phyloP scores from a whole-genome alignment of 2,888 invertebrate genomes.

The Pristionchus mayeri region DNA sequence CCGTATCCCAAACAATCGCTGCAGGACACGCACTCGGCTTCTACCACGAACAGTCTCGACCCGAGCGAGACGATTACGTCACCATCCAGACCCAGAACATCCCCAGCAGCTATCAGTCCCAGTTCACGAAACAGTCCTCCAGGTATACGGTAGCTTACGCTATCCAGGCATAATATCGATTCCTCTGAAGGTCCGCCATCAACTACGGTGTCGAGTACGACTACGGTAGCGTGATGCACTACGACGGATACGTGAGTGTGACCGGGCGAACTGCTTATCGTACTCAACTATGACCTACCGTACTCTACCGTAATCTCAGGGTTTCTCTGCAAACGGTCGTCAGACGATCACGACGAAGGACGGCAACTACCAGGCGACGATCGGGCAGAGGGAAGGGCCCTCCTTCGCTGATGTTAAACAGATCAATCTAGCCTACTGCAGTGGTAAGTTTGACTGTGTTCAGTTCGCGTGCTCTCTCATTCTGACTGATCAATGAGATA shows the following conservation, averaged over 20 bases:
- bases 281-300: background rate
- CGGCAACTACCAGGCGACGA: conserved; percentile 70
- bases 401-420: conserved; percentile 73
- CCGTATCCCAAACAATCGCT: conserved; percentile 5
- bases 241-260: conserved; percentile 66
- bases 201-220: conserved; percentile 72
- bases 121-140: conserved; percentile 66
- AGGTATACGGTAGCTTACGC: background rate
- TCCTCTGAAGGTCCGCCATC: conserved; percentile 54
- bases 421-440: conserved; percentile 73
- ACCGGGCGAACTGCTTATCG: too few relatives aligned
- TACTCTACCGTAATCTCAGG: conserved; percentile 50
- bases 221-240: conserved; percentile 74
- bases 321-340: conserved; percentile 62
- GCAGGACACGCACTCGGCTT: conserved; percentile 73
- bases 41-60: conserved; percentile 74
- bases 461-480: too few relatives aligned
- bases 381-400: conserved; percentile 69
- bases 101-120: conserved; percentile 55
- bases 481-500: too few relatives aligned
- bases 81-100: conserved; percentile 66
- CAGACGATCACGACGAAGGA: conserved; percentile 67
- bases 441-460: conserved; percentile 52
- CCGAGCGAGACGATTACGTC: conserved; percentile 71
- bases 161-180: background rate